Evolutionary conservation across 2,888 invertebrate species (phyloP), one percentile per base, ranked within the genome.

Genomic region (Drosophila mimetica): DNA sequence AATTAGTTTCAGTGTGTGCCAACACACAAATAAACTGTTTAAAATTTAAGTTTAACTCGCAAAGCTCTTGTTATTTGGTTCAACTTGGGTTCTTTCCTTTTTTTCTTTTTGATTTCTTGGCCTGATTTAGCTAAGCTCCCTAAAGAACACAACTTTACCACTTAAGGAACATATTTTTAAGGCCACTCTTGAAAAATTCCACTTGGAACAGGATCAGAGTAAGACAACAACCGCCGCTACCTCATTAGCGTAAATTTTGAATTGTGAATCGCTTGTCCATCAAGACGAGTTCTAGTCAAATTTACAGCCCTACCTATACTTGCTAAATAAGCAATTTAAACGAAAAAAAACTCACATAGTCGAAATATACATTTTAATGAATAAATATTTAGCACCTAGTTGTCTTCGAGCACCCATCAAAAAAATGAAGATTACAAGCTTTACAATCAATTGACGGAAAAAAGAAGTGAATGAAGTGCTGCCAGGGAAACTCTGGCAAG

Each of bases 161-260:
- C 51, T 13, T 73, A 73, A 55, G 74, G 39, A 57, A 74, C 65
- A 67, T 72, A 72, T 37, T 61, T 25, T 64, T 71, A 71, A 73
- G 74, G 52, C 65, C 53, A 57, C 74, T 65, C 65, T 64, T 13
- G 66, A 58, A 81, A 78, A 76, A 76, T 47, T 71, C 44, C 53
- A 61, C 61, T 13, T 25, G 47, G 41, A 63, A 63, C 14, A 16
- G 22, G 30, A 47, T 55, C 41, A 32, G 57, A 70, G 58, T 66
- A 30, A n/a, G 64, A 64, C 67, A 66, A 60, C 89, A 90, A 89
- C 90, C 89, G 76, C 65, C 79, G 81, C 90, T 91, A 91, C 91
- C 91, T 91, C 91, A 91, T 82, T 88, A 86, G 86, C 79, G 77
- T 81, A 81, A 81, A 83, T 66, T 71, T 76, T 51, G 67, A 72